A percentile compares a stretch with the other conserved stretches of the same genome.
Conservation (phyloP, 1,140 invertebrate genomes). For the Sitobion miscanthi region DNA sequence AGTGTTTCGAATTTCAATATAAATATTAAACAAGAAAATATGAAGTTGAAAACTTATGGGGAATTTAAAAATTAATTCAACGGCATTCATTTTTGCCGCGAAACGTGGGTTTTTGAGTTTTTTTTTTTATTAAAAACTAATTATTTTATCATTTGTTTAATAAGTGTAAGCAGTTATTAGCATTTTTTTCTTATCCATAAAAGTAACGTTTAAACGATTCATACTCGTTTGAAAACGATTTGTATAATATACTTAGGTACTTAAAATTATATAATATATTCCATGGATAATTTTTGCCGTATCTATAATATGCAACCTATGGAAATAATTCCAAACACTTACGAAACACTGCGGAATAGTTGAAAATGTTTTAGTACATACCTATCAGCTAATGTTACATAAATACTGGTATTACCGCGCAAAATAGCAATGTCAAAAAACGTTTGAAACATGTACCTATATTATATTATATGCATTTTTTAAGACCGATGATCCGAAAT, state of each 20-base stretch:
- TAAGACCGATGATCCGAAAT: too few species aligned
- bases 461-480: too few species aligned
- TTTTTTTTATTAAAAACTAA: not conserved
- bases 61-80: not conserved
- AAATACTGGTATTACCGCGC: too few species aligned
- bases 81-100: not conserved
- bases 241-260: not conserved
- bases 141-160: not conserved
- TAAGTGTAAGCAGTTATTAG: not conserved
- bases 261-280: not conserved
- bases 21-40: constrained; percentile 9
- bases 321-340: too few species aligned
- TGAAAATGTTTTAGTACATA: too few species aligned
- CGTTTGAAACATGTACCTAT: too few species aligned
- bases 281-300: not conserved
- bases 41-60: not conserved
- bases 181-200: not conserved
- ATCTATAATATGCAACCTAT: not conserved
- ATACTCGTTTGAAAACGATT: not conserved
- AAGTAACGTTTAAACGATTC: not conserved
- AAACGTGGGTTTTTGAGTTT: not conserved
- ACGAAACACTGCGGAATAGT: too few species aligned
- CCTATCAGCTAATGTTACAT: too few species aligned
- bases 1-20: not conserved
- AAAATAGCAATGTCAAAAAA: too few species aligned